Conservation (phyloP, 2,797 vertebrate species). For the Rhincodon typus region DNA sequence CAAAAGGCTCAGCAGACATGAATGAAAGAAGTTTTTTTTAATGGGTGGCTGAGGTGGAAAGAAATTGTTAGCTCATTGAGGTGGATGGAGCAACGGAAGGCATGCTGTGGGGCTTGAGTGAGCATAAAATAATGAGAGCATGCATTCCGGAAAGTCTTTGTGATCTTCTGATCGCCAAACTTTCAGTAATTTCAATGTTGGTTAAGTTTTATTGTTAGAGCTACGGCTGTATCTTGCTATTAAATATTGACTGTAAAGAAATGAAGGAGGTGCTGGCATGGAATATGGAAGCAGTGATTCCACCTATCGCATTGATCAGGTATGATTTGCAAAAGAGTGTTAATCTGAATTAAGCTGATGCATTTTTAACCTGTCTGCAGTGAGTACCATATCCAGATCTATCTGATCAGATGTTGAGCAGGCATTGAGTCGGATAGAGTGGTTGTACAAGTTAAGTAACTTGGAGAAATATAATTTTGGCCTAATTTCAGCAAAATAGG, state of each 20-base stretch:
- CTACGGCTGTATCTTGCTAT: background rate
- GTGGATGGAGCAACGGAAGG: background rate
- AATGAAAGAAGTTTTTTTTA: background rate
- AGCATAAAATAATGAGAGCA: background rate
- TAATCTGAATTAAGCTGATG: background rate
- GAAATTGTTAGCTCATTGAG: background rate
- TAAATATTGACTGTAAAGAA: background rate
- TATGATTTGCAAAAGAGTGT: background rate
- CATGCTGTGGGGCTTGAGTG: background rate
- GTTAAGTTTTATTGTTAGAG: background rate
- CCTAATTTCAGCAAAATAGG: background rate
- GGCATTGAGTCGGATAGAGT: background rate
- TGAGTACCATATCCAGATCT: background rate
- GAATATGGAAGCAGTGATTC: background rate
- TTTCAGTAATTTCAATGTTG: background rate
- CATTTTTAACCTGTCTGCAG: background rate
- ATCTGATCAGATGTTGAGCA: background rate
- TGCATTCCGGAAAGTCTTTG: background rate
- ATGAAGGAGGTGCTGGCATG: background rate
- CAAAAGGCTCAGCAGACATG: background rate
- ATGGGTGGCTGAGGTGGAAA: background rate
- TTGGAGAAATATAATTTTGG: background rate
- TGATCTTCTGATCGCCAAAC: background rate
- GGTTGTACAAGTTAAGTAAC: background rate
- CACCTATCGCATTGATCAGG: background rate